A percentile compares a stretch with the other conserved stretches of the same genome.
Conservation (phyloP, 2,888 invertebrate species). For the Leptinotarsa tumamoca region DNA sequence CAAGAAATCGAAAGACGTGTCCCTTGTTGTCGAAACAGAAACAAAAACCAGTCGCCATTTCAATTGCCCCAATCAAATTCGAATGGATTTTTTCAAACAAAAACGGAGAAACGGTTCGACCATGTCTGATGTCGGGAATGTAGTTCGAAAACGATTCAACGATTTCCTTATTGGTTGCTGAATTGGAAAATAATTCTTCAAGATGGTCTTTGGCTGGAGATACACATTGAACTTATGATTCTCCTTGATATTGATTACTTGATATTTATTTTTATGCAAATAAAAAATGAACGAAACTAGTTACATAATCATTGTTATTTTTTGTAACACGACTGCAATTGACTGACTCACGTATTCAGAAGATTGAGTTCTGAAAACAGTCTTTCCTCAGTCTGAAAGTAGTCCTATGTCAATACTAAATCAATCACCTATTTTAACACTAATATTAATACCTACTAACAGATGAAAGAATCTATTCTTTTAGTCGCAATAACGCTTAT, state of each 20-base stretch:
- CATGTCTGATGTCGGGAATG: slow-evolving; percentile 55
- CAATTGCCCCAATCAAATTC: slow-evolving; percentile 64
- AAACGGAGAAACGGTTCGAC: slow-evolving; percentile 52
- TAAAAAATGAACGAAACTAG: background rate
- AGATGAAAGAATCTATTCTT: too few species aligned
- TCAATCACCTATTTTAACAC: too few species aligned
- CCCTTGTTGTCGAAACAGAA: slow-evolving; percentile 49
- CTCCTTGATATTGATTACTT: background rate
- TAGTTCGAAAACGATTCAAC: slow-evolving; percentile 41
- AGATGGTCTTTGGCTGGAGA: background rate
- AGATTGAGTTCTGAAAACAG: too few species aligned
- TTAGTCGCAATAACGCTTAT: too few species aligned
- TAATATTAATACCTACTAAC: too few species aligned
- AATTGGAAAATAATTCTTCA: slow-evolving; percentile 6
- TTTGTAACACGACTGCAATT: background rate
- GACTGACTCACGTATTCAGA: background rate
- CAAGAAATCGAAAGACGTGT: slow-evolving; percentile 58
- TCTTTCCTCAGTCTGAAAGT: too few species aligned
- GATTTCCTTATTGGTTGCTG: slow-evolving; percentile 49
- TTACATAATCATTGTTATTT: background rate
- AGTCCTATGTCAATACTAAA: too few species aligned
- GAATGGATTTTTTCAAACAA: slow-evolving; percentile 55
- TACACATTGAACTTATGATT: background rate
- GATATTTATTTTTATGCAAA: background rate
- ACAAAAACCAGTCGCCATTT: slow-evolving; percentile 64